Base-by-base conservation (phyloP, 2,888 invertebrate species). In the Pycnomerus fuliginosus region DNA sequence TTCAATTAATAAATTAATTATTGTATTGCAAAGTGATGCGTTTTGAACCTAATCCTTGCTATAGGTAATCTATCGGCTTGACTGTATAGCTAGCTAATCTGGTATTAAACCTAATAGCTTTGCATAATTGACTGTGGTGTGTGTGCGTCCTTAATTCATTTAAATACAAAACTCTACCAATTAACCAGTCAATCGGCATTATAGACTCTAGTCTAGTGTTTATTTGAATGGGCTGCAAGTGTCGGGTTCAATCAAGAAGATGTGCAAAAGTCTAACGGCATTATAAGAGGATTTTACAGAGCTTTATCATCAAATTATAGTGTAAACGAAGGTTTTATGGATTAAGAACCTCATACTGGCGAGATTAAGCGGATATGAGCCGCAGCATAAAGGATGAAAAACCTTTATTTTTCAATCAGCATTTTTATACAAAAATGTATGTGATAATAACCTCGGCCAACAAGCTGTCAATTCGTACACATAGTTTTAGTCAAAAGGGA, bases 281-380 rank as follows among this genome's bases (percentile, higher is more conserved):
- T 34, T 22, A 20, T 11, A 24, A 24, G 24, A 16, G 24, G 24
- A 34, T 36, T 16, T 34, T 15, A n/a, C n/a, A 4, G 37, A 20
- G 37, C 28, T 37, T 37, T 22, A 37, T 23, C 23, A 28, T 16
- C 37, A 37, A 37, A 37, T 37, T 37, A 37, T 16, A 20, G 37
- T 37, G 37, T 37, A 37, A 37, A 37, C 37, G 37, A 17, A 16
- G 20, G 37, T 36, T 16, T 5, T 14, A 14, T n/a, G 11, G 10
- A 15, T 15, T 30, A 10, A 30, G 15, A 15, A 7, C 3, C 7
- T 14, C 15, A 15, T 30, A 16, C 10, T 10, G 15, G 5, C 13
- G 30, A 14, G 27, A 32, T 15, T 32, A 3, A 16, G 12, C 4
- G 4, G 7, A n/a, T 10, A 8, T 16, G 15, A 16, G 11, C 12